Percentiles rank a stretch among this genome's conserved stretches.
Evolutionary conservation across 1,140 invertebrate genomes (phyloP).

Genomic region (Drosophila lacteicornis): DNA sequence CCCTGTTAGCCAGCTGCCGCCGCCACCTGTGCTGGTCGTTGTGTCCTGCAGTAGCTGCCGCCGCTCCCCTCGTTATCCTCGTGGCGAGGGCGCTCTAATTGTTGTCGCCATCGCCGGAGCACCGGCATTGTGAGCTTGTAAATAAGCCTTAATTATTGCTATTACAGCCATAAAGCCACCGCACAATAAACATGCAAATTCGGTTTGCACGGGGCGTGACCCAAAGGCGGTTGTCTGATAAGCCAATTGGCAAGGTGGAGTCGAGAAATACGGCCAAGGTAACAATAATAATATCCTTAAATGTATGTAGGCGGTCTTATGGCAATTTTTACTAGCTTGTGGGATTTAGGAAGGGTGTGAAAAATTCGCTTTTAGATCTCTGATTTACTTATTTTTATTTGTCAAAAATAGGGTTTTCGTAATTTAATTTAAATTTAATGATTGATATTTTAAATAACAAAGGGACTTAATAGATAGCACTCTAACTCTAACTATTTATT

Average conservation of each 20-base stretch:
- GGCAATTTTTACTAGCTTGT: conserved; percentile 8
- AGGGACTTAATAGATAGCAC: too few relatives aligned
- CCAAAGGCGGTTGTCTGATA: conserved; percentile 41
- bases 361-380: not conserved
- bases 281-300: conserved; percentile 23
- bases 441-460: too few relatives aligned
- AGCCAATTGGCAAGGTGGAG: conserved; percentile 35
- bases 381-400: not conserved
- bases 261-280: conserved; percentile 32
- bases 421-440: too few relatives aligned
- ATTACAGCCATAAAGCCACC: conserved; percentile 79
- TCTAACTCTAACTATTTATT: too few relatives aligned
- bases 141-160: conserved; percentile 81
- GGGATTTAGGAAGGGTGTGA: not conserved
- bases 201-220: conserved; percentile 46
- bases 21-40: conserved; percentile 18
- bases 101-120: conserved; percentile 47
- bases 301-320: not conserved
- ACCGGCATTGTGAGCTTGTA: conserved; percentile 68
- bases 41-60: conserved; percentile 13
- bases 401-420: too few relatives aligned
- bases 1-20: conserved; percentile 48
- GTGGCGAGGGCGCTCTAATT: conserved; percentile 51
- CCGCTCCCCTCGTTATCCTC: conserved; percentile 29
- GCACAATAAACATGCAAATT: conserved; percentile 81